Base-by-base conservation (phyloP, 2,797 vertebrate genomes). In the Tragelaphus eurycerus region DNA sequence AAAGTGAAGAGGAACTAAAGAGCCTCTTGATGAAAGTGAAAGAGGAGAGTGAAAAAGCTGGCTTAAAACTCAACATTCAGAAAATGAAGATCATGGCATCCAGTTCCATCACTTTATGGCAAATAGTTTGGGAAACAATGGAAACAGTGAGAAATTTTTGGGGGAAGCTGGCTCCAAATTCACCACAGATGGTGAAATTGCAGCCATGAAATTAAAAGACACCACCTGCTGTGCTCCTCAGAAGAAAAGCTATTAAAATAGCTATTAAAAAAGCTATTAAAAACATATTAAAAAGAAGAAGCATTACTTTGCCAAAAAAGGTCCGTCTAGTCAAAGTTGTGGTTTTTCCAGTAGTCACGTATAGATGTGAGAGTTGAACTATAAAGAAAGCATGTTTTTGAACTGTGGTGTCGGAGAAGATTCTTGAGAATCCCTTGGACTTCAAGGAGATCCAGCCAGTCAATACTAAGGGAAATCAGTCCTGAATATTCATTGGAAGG, bases 111-210 rank as follows among this genome's bases (percentile, higher is more conserved):
- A n/a, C 62, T 64, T 64, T 31, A n/a, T n/a, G 62, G 31, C 3
- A 64, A 64, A n/a, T 64, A 64, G 62, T n/a, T 64, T 15, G 31
- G 62, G 31, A 64, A 17, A 64, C 62, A 64, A 64, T n/a, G 31
- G 29, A 17, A 64, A n/a, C 4, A n/a, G 7, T n/a, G 31, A 64
- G 15, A 19, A 17, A 64, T 15, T 16, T 9, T 16, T 2, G 4
- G 0, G 29, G 7, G 31, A 5, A 3, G 14, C 1, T 0, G 15
- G 60, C 60, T 64, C 31, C 1, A 17, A 64, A 64, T n/a, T 64
- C 62, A 64, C 31, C 4, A 31, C 62, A n/a, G 62, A n/a, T 64
- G 15, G 62, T 17, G 31, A 43, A 43, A 64, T 0, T 64, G 62
- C 31, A 64, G 62, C 31, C 15, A n/a, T 64, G 62, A 64, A 64